Evolutionary conservation across 1,140 invertebrate genomes (phyloP).

Genomic region (Pseudomyrmex cubaensis): DNA sequence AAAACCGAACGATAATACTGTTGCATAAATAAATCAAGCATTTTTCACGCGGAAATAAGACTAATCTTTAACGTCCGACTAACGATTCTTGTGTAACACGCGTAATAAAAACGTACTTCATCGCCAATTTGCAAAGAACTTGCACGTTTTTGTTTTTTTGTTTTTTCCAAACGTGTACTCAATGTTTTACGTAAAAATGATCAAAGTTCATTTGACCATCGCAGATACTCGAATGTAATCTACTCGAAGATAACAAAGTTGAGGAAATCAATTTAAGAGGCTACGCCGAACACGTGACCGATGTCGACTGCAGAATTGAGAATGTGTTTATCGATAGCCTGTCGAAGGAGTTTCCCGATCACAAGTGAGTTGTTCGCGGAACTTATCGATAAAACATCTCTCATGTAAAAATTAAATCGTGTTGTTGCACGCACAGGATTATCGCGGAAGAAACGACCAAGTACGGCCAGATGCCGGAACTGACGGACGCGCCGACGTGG

Average conservation of each 20-base stretch:
- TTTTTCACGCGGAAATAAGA: no score
- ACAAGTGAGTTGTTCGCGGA: constrained; percentile 87
- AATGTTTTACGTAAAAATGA: background rate
- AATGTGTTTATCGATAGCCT: constrained; percentile 89
- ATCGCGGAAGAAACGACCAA: constrained; percentile 92
- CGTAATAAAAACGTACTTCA: no score
- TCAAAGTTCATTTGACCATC: no score
- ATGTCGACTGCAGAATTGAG: constrained; percentile 92
- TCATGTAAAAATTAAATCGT: background rate
- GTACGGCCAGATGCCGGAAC: constrained; percentile 84
- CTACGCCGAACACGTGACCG: constrained; percentile 92
- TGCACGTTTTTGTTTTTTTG: background rate
- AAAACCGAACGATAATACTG: constrained; percentile 2
- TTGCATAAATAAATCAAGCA: no score
- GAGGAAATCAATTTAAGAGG: constrained; percentile 90
- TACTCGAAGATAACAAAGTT: constrained; percentile 64
- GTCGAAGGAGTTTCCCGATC: constrained; percentile 88
- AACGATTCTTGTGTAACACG: no score
- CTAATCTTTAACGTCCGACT: no score
- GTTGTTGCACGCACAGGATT: no score
- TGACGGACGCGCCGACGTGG: constrained; percentile 95
- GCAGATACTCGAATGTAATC: constrained; percentile 72
- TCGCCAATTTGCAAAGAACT: no score
- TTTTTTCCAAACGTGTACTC: background rate
- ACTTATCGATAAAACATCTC: no score